Evolutionary conservation across 2,888 invertebrate genomes (phyloP).

Genomic region (Caenorhabditis drosophilae): DNA sequence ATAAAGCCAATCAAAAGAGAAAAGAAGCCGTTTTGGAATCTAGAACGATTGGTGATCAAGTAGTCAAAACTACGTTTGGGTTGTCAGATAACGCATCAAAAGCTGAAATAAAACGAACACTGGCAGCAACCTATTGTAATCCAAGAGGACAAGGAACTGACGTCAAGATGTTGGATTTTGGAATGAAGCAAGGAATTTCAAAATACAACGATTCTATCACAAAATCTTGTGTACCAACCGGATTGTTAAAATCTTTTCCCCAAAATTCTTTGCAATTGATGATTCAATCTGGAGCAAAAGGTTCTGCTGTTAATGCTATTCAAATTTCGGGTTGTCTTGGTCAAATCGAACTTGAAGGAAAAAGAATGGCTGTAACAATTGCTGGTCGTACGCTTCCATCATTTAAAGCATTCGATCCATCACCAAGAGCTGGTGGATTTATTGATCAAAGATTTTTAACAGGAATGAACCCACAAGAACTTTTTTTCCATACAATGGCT

Average conservation of each 20-base stretch:
- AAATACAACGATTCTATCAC: constrained; percentile 88
- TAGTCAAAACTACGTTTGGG: constrained; percentile 71
- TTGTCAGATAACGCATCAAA: constrained; percentile 75
- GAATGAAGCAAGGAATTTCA: constrained; percentile 82
- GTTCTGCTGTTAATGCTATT: constrained; percentile 79
- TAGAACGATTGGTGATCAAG: constrained; percentile 60
- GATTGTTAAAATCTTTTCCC: constrained; percentile 86
- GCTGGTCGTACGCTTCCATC: constrained; percentile 88
- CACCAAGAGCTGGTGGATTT: constrained; percentile 78
- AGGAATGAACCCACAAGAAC: constrained; percentile 96
- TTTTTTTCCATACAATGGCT: constrained; percentile 99
- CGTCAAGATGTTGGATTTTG: constrained; percentile 80
- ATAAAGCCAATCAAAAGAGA: constrained; percentile 79
- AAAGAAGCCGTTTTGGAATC: constrained; percentile 63
- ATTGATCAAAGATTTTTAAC: constrained; percentile 95
- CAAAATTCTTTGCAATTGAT: constrained; percentile 95
- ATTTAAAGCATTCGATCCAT: constrained; percentile 73
- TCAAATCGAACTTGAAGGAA: constrained; percentile 96
- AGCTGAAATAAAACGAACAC: constrained; percentile 64
- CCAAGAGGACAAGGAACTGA: constrained; percentile 71
- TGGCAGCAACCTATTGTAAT: constrained; percentile 66
- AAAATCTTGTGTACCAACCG: constrained; percentile 82
- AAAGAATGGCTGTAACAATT: constrained; percentile 85
- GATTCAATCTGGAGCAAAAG: constrained; percentile 98
- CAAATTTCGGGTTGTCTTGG: constrained; percentile 92